Evolutionary conservation across 2,888 invertebrate species (phyloP), one percentile per base, ranked within the genome.

Genomic region (Drosophila borealis): DNA sequence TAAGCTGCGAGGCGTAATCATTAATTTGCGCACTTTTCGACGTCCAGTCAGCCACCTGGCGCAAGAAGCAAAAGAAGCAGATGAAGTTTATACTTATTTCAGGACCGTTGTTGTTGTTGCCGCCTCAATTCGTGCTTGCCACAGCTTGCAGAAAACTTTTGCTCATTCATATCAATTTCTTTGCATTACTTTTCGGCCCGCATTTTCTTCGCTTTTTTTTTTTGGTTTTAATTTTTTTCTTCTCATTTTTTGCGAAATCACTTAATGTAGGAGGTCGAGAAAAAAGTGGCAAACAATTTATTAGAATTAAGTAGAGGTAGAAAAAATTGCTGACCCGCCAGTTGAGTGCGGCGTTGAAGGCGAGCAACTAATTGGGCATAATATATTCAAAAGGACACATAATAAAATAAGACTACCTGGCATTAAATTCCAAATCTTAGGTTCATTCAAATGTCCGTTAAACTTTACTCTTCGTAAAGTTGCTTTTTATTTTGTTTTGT

Each of bases 111-210:
- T 21, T 50, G 25, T 46, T 39, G 41, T 42, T 55, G 34, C 8
- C 39, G 25, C 19, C 14, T 9, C 33, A 53, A 45, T 63, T 59
- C 36, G 37, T 42, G 55, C 49, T 66, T 60, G 41, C 54, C 51
- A 70, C 69, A 69, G 76, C 78, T 71, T 82, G 79, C 81, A 84
- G 60, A 78, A 87, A 87, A 81, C 68, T 87, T 84, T 79, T 50
- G 66, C 42, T 80, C 69, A 79, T 85, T 81, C 88, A 87, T 87
- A 87, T 81, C 79, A 79, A 83, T 84, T 82, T 77, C 81, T 64
- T 79, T 42, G 77, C 69, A 64, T 83, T 83, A 77, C 77, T 77
- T 70, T 73, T 73, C 44, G 45, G 49, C 61, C 44, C 49, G 57
- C 13, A 42, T 51, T 64, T 55, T 64, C 46, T 44, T 25, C n/a